phyloP scores from a whole-genome alignment of 37 sponge, comb jelly and placozoan genomes.

The Aphrocallistes beatrix region DNA sequence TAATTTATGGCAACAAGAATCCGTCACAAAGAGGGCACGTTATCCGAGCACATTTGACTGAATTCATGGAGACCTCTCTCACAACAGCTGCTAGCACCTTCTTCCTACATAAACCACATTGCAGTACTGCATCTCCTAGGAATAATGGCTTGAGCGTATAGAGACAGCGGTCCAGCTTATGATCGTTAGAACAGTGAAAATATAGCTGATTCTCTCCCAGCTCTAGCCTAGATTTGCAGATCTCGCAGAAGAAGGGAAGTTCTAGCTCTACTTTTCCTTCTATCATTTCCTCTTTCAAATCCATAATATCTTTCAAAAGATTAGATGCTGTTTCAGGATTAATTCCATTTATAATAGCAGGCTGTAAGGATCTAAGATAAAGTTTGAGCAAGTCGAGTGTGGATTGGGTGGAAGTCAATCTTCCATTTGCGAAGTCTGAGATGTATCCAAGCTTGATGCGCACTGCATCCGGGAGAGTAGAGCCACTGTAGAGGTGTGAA shows the following conservation, averaged over 20 bases:
- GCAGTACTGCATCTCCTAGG: background rate
- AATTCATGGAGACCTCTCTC: background rate
- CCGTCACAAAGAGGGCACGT: slow-evolving; percentile 4
- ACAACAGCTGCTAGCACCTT: background rate
- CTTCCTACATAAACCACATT: background rate
- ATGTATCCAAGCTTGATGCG: background rate
- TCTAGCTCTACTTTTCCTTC: too few relatives aligned
- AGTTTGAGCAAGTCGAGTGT: too few relatives aligned
- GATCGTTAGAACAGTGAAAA: background rate
- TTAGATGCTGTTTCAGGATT: too few relatives aligned
- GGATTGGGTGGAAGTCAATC: too few relatives aligned
- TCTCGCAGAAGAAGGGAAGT: too few relatives aligned
- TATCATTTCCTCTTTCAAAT: too few relatives aligned
- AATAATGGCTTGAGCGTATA: background rate
- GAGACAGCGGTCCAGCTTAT: background rate
- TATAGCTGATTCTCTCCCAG: background rate
- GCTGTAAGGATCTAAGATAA: too few relatives aligned
- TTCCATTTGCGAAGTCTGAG: background rate
- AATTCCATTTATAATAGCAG: too few relatives aligned
- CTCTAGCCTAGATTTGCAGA: background rate
- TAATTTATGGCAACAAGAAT: too few relatives aligned
- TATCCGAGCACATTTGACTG: background rate
- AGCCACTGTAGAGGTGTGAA: background rate
- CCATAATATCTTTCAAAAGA: too few relatives aligned
- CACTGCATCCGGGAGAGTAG: background rate